Evolutionary conservation across 1,140 invertebrate genomes (phyloP), one percentile per base, ranked within the genome.

Genomic region (Microplitis demolitor): DNA sequence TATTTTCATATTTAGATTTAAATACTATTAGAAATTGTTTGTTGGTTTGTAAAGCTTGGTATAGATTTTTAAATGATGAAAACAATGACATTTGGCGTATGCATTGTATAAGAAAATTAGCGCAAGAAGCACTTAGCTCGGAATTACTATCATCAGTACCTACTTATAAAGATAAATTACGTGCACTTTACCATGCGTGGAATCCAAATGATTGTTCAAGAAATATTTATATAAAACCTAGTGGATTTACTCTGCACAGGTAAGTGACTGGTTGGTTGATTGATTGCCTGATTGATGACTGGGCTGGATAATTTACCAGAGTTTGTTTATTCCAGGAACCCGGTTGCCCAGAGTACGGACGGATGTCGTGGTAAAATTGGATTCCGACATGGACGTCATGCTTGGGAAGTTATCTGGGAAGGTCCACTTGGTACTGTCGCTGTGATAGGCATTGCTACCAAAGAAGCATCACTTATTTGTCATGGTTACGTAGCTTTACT

Each of bases 401-500:
- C 96, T 3, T 99, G 97, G 97, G 97, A 99, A 89, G 94, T 99
- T 0, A 97, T 98, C 83, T 99, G 98, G 98, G 97, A 99, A 90
- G 98, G 98, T 24, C 98, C 98, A 1, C 87, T 99, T 45, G 98
- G 97, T 1, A 98, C 96, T 13, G 96, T 98, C 6, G 96, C 97
- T 51, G 96, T 98, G 31, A 93, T 98, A 79, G 97, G 98, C 39
- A 94, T 99, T 77, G 96, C 97, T 34, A 98, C 97, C 3, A 97
- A 96, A 88, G 95, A 98, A 83, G 95, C 97, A 16, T 91, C 95
- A 34, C 86, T 98, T 61, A 91, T 94, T 80, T 96, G 95, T 86
- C 95, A 95, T 79, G 97, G 98, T 72, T 99, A 99, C 89, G 93
- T 98, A 37, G 94, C 97, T 4, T 87, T 99, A 66, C 88, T 99